phyloP scores from a whole-genome alignment of 2,888 invertebrate genomes.

The Auanema freiburgensis region DNA sequence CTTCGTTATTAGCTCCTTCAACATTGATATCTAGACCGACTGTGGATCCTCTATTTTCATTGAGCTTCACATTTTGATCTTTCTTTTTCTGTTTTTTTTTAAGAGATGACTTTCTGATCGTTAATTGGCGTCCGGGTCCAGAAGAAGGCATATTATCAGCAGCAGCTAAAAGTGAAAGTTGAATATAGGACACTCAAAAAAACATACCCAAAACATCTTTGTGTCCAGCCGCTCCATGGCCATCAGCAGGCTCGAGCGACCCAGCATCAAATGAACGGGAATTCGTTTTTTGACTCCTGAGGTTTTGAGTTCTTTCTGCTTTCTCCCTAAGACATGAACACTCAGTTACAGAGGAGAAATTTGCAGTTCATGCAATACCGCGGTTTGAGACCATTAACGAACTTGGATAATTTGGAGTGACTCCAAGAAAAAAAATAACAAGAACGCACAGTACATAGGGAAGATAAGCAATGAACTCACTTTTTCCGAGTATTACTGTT shows the following conservation, averaged over 20 bases:
- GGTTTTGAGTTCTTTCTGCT: constrained; percentile 12
- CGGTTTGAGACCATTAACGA: too few relatives aligned
- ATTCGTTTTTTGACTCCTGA: constrained; percentile 32
- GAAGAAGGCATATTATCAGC: constrained; percentile 57
- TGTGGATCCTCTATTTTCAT: constrained; percentile 8
- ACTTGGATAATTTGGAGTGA: too few relatives aligned
- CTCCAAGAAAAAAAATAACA: too few relatives aligned
- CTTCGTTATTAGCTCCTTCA: constrained; percentile 25
- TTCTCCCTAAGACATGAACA: constrained; percentile 4
- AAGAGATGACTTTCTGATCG: constrained; percentile 43
- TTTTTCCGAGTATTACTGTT: constrained; percentile 56
- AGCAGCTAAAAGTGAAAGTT: constrained; percentile 27
- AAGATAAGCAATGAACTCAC: constrained; percentile 15
- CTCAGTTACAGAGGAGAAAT: background rate
- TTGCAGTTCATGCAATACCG: too few relatives aligned
- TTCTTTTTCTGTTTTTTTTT: constrained; percentile 52
- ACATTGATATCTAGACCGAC: constrained; percentile 11
- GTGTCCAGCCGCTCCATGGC: constrained; percentile 25
- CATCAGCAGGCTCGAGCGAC: constrained; percentile 29
- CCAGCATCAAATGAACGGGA: constrained; percentile 48
- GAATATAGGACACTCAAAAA: background rate
- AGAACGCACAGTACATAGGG: constrained; percentile 5
- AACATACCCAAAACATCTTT: constrained; percentile 45
- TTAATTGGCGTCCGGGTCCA: constrained; percentile 56
- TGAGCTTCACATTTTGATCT: constrained; percentile 28